A percentile compares a stretch with the other conserved stretches of the same genome.
phyloP scores from a whole-genome alignment of 2,888 invertebrate genomes.

The Oxystoma pomonae region DNA sequence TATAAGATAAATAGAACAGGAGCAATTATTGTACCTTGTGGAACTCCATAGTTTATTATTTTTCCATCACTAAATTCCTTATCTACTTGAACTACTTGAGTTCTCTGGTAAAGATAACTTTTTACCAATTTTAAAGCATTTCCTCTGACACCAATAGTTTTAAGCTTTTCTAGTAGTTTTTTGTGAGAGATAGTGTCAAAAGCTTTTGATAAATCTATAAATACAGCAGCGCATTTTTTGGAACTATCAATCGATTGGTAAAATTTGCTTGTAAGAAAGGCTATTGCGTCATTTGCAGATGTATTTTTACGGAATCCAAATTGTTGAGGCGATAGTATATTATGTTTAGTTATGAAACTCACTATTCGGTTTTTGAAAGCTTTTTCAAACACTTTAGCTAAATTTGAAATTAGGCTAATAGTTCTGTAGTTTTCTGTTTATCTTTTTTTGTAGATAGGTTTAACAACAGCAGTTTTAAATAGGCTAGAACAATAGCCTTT shows the following conservation, averaged over 20 bases:
- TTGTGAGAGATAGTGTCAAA: neutral
- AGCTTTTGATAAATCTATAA: neutral
- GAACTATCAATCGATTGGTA: neutral
- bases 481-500: neutral
- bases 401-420: neutral
- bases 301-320: neutral
- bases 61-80: neutral
- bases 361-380: neutral
- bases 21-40: neutral
- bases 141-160: neutral
- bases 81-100: neutral
- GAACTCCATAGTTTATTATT: neutral
- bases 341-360: neutral
- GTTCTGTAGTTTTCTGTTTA: neutral
- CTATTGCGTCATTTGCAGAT: neutral
- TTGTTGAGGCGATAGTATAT: neutral
- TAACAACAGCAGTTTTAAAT: neutral
- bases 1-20: neutral
- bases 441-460: neutral
- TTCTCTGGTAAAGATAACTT: neutral
- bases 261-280: neutral
- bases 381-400: neutral
- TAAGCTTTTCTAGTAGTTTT: neutral
- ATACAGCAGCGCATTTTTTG: neutral
- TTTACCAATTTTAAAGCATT: neutral